Base-by-base conservation (phyloP, 2,888 invertebrate genomes). In the Oxyteleia sp. region DNA sequence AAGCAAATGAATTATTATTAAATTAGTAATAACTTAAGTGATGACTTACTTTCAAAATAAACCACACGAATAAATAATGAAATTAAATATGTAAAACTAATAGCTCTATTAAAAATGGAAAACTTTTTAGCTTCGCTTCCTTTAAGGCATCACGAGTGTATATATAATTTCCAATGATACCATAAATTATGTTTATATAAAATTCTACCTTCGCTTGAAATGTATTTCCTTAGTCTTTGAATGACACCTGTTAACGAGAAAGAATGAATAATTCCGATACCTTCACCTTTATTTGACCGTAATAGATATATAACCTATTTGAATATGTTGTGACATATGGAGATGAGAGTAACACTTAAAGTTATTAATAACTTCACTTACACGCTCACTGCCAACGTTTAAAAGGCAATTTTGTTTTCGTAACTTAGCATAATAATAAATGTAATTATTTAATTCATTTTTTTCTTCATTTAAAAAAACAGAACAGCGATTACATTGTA, bases 221-320 rank as follows among this genome's bases (percentile, higher is more conserved):
- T 51, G 35, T 41, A 59, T 66, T 76, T 59, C 29, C 13, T 57
- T 35, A 20, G 53, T 23, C 35, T 20, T 43, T 51, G 41, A 41
- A 53, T 20, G 64, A 64, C 75, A 51, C 41, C 41, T 53, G 47
- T 15, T 66, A 43, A 76, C n/a, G 53, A 51, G 23, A 32, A 51
- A 32, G 32, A 61, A 76, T 76, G 38, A 74, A 74, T 76, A 35
- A 66, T 76, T 75, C 51, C 18, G 41, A 61, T 32, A 68, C 53
- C 59, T 61, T 76, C 59, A 61, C 59, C 51, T 76, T 76, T 76
- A 57, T 76, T 76, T 68, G 59, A 68, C 51, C 35, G 26, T 63
- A 63, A 72, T 53, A 63, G 57, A 72, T 72, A 63, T 59, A 72
- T 7, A 43, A 53, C 15, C 32, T 63, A 72, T 72, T 51, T 53